Base-by-base conservation (phyloP, 2,113 vertebrate species). In the Hyla sarda region DNA sequence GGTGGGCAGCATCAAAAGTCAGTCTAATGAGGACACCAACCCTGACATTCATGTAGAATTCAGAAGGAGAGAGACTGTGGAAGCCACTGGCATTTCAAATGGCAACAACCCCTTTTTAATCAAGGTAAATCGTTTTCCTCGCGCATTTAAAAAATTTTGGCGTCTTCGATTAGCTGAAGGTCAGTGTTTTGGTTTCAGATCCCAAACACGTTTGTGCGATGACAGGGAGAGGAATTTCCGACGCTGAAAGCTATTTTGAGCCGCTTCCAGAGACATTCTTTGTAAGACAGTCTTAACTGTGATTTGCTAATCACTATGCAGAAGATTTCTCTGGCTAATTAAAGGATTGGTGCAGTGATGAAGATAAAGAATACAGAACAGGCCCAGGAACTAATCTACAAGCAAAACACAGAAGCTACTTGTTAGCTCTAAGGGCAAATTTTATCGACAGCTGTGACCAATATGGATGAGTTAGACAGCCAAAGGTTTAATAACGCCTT, bases 351-450 rank as follows among this genome's bases (percentile, higher is more conserved):
- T 92, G 90, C 93, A 92, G 92, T 92, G 92, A 93, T 92, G 92
- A 93, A 92, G 92, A 94, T 93, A 92, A 94, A 92, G 93, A 93
- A 94, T 93, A 92, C 90, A 92, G 92, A 95, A 83, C 90, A 93
- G 93, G 87, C 86, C 89, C 88, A 92, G 83, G 87, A 93, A 89
- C 92, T 93, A 91, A 94, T 94, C 92, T 93, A 93, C 89, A 94
- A 91, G 90, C 91, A 92, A 92, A 93, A 93, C 93, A 91, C 92
- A 94, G 91, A 89, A 92, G 89, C 88, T 90, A 89, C 92, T 92
- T 93, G 92, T 94, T 91, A 93, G 91, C 88, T 92, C 86, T 89
- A 91, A 92, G 90, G 91, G 92, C 90, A 92, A 92, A 93, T 93
- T 93, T 93, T 93, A 94, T 93, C 73, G 89, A 93, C 92, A 95